phyloP scores from a whole-genome alignment of 2,888 invertebrate genomes.

The Conchocele bisecta region DNA sequence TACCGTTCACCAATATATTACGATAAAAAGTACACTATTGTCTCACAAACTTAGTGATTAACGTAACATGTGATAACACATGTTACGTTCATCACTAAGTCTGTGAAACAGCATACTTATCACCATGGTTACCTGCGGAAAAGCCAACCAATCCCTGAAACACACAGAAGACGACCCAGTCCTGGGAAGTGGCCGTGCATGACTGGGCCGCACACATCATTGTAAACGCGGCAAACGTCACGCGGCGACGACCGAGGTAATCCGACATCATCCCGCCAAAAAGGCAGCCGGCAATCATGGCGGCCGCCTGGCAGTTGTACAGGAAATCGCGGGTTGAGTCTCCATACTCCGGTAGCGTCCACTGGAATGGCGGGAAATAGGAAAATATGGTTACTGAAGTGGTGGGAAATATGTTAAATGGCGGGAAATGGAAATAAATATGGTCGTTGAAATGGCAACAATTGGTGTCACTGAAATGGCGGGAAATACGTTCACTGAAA shows the following conservation, averaged over 20 bases:
- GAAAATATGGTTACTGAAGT: too few species aligned
- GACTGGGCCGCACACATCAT: conserved; percentile 66
- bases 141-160: conserved; percentile 30
- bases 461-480: too few species aligned
- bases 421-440: conserved; percentile 9
- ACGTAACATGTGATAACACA: not conserved
- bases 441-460: too few species aligned
- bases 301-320: conserved; percentile 36
- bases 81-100: too few species aligned
- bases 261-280: conserved; percentile 57
- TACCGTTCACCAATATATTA: too few species aligned
- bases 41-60: not conserved
- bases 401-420: too few species aligned
- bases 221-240: conserved; percentile 63
- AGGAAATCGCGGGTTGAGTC: conserved; percentile 5
- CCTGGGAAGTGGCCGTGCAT: conserved; percentile 53
- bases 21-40: too few species aligned
- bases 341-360: conserved; percentile 38
- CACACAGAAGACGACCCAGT: conserved; percentile 62
- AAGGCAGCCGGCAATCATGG: conserved; percentile 36
- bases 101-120: too few species aligned
- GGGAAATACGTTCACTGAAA: too few species aligned
- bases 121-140: conserved; percentile 39
- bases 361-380: too few species aligned
- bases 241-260: conserved; percentile 64